Evolutionary conservation across 2,113 vertebrate genomes (phyloP).

Genomic region (Lamprotornis superbus): DNA sequence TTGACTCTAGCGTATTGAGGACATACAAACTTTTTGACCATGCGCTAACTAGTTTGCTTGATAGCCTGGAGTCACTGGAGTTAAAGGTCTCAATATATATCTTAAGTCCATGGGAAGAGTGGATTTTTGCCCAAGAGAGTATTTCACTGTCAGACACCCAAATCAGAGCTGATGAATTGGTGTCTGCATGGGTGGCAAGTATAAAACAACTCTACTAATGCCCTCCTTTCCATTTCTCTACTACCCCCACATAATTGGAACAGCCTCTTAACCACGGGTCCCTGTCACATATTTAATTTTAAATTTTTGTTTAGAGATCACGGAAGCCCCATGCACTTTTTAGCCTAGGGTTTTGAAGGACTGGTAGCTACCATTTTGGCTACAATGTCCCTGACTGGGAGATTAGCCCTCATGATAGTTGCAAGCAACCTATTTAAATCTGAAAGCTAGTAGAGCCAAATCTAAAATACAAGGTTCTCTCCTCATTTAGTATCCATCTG

Average conservation of each 20-base stretch:
- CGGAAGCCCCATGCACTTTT: neutral
- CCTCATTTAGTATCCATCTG: neutral
- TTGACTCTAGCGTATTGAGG: neutral
- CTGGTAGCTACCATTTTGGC: neutral
- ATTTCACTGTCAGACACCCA: neutral
- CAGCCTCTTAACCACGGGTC: neutral
- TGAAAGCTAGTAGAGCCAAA: neutral
- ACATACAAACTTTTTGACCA: neutral
- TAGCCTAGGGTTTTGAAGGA: neutral
- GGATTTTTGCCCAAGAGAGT: neutral
- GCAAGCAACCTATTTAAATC: neutral
- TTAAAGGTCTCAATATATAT: neutral
- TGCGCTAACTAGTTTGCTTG: neutral
- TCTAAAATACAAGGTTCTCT: neutral
- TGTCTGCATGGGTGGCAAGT: neutral
- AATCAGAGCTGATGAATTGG: neutral
- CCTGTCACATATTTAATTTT: neutral
- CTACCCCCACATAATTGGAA: neutral
- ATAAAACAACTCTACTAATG: neutral
- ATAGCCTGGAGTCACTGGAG: neutral
- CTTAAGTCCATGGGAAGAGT: neutral
- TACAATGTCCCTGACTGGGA: neutral
- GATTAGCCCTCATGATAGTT: neutral
- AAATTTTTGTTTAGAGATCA: neutral
- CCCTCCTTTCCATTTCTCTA: neutral